These are phyloP conservation scores for Aplysia californica DNA, from an alignment of 1,140 invertebrate species.

Conservation along the genomic window DNA sequence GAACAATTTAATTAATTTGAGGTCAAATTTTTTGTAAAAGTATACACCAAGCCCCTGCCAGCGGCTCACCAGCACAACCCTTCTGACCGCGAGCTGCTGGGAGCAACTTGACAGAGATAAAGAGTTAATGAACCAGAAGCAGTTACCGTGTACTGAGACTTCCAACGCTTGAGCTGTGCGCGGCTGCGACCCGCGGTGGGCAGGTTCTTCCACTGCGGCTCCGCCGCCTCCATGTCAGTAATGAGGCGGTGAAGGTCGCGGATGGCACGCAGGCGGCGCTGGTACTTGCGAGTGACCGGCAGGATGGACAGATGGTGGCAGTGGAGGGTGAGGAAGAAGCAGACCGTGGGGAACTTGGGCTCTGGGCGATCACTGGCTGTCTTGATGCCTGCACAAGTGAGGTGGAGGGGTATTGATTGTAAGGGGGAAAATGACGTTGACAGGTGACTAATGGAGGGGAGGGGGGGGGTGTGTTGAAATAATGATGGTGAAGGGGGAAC, in stretches of 20 bases:
- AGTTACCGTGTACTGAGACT: constrained; percentile 79
- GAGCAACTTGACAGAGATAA: too few relatives aligned
- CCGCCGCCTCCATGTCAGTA: constrained; percentile 81
- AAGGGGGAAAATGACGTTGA: too few relatives aligned
- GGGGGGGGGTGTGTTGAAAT: too few relatives aligned
- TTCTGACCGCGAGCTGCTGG: too few relatives aligned
- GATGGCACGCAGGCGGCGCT: constrained; percentile 82
- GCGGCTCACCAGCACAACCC: too few relatives aligned
- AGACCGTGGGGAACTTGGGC: constrained; percentile 93
- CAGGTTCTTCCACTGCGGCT: constrained; percentile 83
- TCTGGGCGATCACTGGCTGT: constrained; percentile 73
- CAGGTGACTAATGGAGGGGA: too few relatives aligned
- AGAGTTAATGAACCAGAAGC: too few relatives aligned
- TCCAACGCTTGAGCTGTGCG: constrained; percentile 87
- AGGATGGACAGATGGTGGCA: constrained; percentile 91
- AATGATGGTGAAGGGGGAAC: too few relatives aligned
- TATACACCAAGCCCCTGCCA: too few relatives aligned
- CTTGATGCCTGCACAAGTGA: background rate
- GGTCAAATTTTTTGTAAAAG: too few relatives aligned
- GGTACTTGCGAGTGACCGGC: constrained; percentile 89
- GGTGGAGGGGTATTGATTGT: background rate
- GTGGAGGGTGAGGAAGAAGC: constrained; percentile 95
- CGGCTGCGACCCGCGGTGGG: constrained; percentile 81
- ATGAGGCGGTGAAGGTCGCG: constrained; percentile 92
- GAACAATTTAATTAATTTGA: too few relatives aligned